A percentile compares a stretch with the other conserved stretches of the same genome.
These are phyloP conservation scores for Drosophila limbata DNA, from an alignment of 2,888 invertebrate genomes.

Conservation along the genomic window DNA sequence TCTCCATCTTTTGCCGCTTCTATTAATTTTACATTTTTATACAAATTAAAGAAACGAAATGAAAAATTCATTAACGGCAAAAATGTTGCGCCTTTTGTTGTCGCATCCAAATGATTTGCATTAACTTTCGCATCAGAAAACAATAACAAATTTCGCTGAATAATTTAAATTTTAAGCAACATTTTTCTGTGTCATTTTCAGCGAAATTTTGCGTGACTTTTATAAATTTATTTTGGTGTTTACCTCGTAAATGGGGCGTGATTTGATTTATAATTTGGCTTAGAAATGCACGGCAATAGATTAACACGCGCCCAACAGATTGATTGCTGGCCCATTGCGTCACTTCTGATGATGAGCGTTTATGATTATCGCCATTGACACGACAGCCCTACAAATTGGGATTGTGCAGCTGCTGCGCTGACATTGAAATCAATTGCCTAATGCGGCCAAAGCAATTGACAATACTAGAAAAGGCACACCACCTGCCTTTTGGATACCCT, in stretches of 20 bases:
- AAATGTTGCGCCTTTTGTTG: constrained; percentile 36
- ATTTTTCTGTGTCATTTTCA: constrained; percentile 45
- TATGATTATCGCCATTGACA: constrained; percentile 64
- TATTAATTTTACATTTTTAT: constrained; percentile 21
- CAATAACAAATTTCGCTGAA: constrained; percentile 43
- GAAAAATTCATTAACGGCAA: constrained; percentile 59
- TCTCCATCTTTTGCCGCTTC: constrained; percentile 18
- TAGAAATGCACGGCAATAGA: constrained; percentile 26
- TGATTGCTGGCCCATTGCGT: constrained; percentile 49
- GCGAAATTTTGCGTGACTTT: constrained; percentile 59
- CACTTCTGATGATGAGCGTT: constrained; percentile 40
- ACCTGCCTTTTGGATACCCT: constrained; percentile 19
- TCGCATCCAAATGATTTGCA: constrained; percentile 42
- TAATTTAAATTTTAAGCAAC: constrained; percentile 15
- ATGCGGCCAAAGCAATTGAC: constrained; percentile 23
- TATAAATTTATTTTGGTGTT: constrained; percentile 16
- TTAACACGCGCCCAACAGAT: constrained; percentile 46
- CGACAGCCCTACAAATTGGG: constrained; percentile 56
- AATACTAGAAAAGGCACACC: not conserved
- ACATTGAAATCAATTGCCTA: constrained; percentile 63
- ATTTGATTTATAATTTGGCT: constrained; percentile 43
- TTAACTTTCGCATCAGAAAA: constrained; percentile 33
- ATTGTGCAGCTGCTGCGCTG: constrained; percentile 51
- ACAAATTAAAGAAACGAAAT: constrained; percentile 23
- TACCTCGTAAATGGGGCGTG: constrained; percentile 20